A percentile compares a stretch with the other conserved stretches of the same genome.
Evolutionary conservation across 2,113 vertebrate species (phyloP).

Genomic region (Microtus oregoni): DNA sequence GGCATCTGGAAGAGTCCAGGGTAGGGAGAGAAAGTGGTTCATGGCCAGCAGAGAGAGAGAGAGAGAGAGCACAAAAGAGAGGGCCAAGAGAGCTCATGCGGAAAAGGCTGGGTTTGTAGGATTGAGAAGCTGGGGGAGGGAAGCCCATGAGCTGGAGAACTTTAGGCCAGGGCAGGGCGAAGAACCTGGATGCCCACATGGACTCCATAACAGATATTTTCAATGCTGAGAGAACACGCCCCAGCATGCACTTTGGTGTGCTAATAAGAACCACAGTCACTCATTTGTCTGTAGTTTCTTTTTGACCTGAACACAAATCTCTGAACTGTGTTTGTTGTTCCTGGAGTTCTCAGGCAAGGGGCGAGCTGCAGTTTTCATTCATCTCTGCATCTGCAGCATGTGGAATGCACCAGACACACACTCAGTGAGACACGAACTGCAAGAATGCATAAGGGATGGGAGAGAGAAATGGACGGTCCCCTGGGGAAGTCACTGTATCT

Average conservation of each 20-base stretch:
- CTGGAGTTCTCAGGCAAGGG: neutral
- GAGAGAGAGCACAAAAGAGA: too few relatives aligned
- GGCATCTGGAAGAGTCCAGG: neutral
- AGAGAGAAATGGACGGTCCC: neutral
- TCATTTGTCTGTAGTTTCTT: neutral
- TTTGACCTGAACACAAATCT: neutral
- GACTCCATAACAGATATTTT: neutral
- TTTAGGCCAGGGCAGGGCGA: too few relatives aligned
- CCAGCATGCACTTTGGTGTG: neutral
- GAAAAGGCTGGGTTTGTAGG: neutral
- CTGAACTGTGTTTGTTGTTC: neutral
- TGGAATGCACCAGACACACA: fast-evolving
- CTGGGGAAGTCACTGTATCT: neutral
- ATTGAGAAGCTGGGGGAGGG: neutral
- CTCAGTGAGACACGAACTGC: fast-evolving
- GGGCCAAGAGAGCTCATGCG: neutral
- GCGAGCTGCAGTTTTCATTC: fast-evolving
- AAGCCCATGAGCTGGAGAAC: neutral
- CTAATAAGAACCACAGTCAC: neutral
- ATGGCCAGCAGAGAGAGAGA: neutral
- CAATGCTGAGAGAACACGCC: neutral
- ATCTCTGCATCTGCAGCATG: neutral
- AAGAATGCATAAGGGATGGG: fast-evolving
- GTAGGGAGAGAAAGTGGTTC: neutral
- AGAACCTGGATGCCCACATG: neutral